Evolutionary conservation across 2,888 invertebrate species (phyloP).

Genomic region (Drosophila pseudotalamancana): DNA sequence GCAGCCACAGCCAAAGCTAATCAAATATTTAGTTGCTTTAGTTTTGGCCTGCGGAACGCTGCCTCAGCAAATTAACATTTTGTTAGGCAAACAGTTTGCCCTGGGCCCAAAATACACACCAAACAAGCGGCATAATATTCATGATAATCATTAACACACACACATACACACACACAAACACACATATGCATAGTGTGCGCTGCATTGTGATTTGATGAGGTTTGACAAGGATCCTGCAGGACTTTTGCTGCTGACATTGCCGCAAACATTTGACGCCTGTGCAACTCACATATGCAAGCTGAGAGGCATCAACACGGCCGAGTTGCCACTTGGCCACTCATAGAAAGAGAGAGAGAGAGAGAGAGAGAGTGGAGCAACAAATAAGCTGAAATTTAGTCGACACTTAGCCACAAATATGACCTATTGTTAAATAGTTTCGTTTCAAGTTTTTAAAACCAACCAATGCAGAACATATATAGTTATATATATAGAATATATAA

Average conservation of each 20-base stretch:
- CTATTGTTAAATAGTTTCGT: neutral
- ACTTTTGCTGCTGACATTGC: conserved; percentile 46
- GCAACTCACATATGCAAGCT: conserved; percentile 48
- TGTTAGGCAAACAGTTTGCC: conserved; percentile 50
- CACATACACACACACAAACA: conserved; percentile 16
- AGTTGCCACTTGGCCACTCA: too few species aligned
- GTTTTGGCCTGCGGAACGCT: conserved; percentile 29
- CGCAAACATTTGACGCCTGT: conserved; percentile 60
- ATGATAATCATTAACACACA: conserved; percentile 70
- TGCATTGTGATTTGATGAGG: conserved; percentile 48
- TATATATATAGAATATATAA: too few species aligned
- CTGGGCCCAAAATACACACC: conserved; percentile 37
- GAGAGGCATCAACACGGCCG: conserved; percentile 5
- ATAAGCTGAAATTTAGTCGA: neutral
- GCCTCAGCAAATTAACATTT: conserved; percentile 59
- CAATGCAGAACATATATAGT: too few species aligned
- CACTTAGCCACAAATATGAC: neutral
- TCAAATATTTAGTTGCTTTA: conserved; percentile 62
- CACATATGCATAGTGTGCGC: neutral
- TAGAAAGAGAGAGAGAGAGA: neutral
- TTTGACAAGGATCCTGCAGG: conserved; percentile 41
- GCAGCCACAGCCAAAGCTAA: conserved; percentile 36
- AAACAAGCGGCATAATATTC: conserved; percentile 66
- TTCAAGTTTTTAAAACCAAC: too few species aligned
- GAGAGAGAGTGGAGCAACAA: neutral